Evolutionary conservation across 2,113 vertebrate genomes (phyloP).

Genomic region (Archocentrus centrarchus): DNA sequence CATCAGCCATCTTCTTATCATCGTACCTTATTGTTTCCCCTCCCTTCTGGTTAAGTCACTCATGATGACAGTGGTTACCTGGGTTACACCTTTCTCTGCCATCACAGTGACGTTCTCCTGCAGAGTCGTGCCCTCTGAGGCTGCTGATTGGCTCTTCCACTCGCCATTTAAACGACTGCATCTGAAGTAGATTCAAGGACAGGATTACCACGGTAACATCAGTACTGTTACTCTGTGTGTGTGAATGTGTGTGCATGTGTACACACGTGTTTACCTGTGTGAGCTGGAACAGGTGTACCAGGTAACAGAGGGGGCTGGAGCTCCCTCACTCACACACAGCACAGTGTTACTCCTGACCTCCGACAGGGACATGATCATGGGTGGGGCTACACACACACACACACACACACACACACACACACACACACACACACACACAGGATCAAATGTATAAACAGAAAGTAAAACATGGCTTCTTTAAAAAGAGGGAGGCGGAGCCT

Average conservation of each 20-base stretch:
- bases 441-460: background rate
- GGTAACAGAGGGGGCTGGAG: conserved; percentile 86
- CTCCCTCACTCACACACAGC: conserved; percentile 88
- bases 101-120: conserved; percentile 81
- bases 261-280: conserved; percentile 78
- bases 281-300: conserved; percentile 90
- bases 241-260: background rate
- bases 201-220: background rate
- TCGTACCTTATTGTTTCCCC: background rate
- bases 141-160: conserved; percentile 69
- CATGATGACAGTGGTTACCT: conserved; percentile 46
- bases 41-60: background rate
- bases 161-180: conserved; percentile 68
- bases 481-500: background rate
- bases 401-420: background rate
- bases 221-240: background rate
- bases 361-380: conserved; percentile 85
- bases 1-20: background rate
- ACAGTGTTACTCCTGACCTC: conserved; percentile 84
- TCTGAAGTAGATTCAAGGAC: conserved; percentile 45
- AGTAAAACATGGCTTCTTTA: background rate
- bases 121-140: conserved; percentile 52
- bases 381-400: conserved; percentile 81
- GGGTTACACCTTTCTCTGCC: conserved; percentile 36
- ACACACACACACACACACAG: background rate